These are phyloP conservation scores for Rissa tridactyla DNA, from an alignment of 2,113 vertebrate genomes.

Conservation along the genomic window DNA sequence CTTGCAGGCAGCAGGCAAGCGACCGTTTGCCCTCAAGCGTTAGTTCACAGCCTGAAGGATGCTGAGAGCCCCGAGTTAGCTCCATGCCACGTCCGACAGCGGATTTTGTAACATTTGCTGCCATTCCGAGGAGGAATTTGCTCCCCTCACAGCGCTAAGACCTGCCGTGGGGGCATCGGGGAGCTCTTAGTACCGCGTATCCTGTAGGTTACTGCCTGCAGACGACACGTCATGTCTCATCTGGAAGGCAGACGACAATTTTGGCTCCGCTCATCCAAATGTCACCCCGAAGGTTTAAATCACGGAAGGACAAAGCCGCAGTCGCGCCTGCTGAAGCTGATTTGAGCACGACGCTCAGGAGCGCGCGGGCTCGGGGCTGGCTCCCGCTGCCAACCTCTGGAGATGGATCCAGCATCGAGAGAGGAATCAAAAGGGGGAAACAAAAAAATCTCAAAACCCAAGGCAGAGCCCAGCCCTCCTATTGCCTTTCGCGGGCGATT, in stretches of 20 bases:
- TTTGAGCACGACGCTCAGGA: background rate
- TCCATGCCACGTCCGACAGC: fast-evolving
- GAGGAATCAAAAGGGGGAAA: background rate
- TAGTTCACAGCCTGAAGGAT: background rate
- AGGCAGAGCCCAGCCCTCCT: background rate
- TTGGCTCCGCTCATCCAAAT: background rate
- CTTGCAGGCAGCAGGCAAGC: background rate
- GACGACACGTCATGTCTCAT: background rate
- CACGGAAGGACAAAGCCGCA: background rate
- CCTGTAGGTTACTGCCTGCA: background rate
- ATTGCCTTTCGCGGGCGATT: background rate
- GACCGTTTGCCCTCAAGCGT: background rate
- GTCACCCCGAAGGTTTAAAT: background rate
- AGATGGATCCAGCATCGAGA: background rate
- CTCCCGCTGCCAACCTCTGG: background rate
- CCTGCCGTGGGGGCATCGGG: background rate
- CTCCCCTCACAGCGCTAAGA: background rate
- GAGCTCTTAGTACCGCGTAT: background rate
- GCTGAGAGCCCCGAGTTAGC: background rate
- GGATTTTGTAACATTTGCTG: background rate
- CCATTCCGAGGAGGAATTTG: background rate
- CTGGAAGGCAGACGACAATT: background rate
- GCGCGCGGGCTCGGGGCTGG: background rate
- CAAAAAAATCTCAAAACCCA: background rate
- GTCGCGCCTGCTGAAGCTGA: background rate